A percentile compares a stretch with the other conserved stretches of the same genome.
These are phyloP conservation scores for Saccostrea cuccullata DNA, from an alignment of 1,140 invertebrate species.

Conservation along the genomic window DNA sequence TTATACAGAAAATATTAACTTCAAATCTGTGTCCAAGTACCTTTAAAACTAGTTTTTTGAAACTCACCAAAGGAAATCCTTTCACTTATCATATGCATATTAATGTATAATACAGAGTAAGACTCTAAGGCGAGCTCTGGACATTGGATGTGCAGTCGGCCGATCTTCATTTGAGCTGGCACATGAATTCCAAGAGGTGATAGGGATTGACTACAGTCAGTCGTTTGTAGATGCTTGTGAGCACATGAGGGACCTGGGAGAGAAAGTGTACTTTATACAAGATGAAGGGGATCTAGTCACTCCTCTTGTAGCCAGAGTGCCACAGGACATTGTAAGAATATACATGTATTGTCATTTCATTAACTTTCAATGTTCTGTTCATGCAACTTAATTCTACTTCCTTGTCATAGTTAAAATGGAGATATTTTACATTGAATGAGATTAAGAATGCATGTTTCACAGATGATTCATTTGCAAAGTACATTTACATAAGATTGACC, in stretches of 20 bases:
- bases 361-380: too few species aligned
- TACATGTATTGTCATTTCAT: too few species aligned
- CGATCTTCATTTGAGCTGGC: conserved; percentile 77
- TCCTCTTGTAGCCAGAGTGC: conserved; percentile 64
- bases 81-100: conserved; percentile 28
- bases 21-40: too few species aligned
- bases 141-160: conserved; percentile 79
- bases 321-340: conserved; percentile 64
- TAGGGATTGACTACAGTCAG: conserved; percentile 78
- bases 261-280: conserved; percentile 66
- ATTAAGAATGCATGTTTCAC: too few species aligned
- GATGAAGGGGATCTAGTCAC: conserved; percentile 70
- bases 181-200: conserved; percentile 71
- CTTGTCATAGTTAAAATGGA: too few species aligned
- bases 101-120: conserved; percentile 59
- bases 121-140: conserved; percentile 71
- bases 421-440: too few species aligned
- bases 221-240: conserved; percentile 77
- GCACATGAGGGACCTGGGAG: conserved; percentile 67
- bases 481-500: too few species aligned
- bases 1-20: too few species aligned
- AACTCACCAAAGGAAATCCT: not conserved
- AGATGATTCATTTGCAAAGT: too few species aligned
- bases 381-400: too few species aligned
- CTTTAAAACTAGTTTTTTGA: too few species aligned